These are phyloP conservation scores for Diaprepes abbreviatus DNA, from an alignment of 2,888 invertebrate species.

Conservation along the genomic window DNA sequence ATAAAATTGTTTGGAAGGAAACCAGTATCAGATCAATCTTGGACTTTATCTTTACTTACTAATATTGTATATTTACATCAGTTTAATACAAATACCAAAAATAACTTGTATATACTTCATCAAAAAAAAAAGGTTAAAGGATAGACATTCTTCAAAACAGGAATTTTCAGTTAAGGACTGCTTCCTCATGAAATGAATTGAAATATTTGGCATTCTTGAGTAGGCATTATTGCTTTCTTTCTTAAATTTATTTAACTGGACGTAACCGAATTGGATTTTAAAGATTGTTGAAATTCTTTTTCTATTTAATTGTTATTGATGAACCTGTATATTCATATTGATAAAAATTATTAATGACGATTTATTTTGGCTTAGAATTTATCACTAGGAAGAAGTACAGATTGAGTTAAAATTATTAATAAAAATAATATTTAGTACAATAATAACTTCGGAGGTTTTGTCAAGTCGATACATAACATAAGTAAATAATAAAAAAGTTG, in stretches of 20 bases:
- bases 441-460: no score
- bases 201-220: constrained; percentile 16
- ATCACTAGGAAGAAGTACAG: no score
- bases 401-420: no score
- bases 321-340: no score
- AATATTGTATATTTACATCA: neutral
- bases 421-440: no score
- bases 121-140: neutral
- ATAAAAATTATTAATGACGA: no score
- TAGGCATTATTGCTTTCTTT: constrained; percentile 9
- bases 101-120: neutral
- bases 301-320: neutral
- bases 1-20: no score
- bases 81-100: constrained; percentile 1
- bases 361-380: no score
- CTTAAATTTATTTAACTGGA: constrained; percentile 10
- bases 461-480: no score
- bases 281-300: constrained; percentile 1
- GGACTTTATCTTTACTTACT: no score
- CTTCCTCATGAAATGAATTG: constrained; percentile 2
- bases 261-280: neutral
- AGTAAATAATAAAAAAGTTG: no score
- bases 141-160: constrained; percentile 15
- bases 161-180: constrained; percentile 3
- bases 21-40: no score